A percentile compares a stretch with the other conserved stretches of the same genome.
These are phyloP conservation scores for Uria lomvia DNA, from an alignment of 2,113 vertebrate genomes.

Conservation along the genomic window DNA sequence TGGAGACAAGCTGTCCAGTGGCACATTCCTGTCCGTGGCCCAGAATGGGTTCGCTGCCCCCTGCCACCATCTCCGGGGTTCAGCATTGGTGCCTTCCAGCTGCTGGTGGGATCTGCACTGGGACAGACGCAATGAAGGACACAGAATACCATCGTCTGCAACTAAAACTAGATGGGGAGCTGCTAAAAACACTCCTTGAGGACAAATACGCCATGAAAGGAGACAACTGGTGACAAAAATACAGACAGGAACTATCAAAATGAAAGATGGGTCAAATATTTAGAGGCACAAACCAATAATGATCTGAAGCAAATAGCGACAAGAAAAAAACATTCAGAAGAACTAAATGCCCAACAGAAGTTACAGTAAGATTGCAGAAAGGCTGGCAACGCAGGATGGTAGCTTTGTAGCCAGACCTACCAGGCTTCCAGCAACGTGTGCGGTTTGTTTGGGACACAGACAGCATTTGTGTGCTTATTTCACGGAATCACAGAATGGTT, in stretches of 20 bases:
- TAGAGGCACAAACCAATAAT: not conserved
- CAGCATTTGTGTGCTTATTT: not conserved
- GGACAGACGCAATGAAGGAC: accelerated
- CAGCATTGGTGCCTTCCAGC: not conserved
- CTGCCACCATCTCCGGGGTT: not conserved
- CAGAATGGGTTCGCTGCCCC: accelerated
- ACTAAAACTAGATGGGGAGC: accelerated
- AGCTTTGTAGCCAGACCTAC: accelerated
- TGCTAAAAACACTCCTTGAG: not conserved
- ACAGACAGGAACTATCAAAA: not conserved
- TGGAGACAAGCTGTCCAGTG: not conserved
- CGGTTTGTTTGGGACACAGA: accelerated
- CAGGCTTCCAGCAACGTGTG: not conserved
- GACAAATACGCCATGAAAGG: not conserved
- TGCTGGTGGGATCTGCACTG: too few species aligned
- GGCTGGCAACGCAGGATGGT: accelerated
- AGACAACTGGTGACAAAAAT: not conserved
- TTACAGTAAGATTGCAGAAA: not conserved
- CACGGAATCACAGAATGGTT: not conserved
- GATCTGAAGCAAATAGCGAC: not conserved
- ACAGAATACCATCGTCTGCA: accelerated
- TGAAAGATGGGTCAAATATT: not conserved
- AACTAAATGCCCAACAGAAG: not conserved
- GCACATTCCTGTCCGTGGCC: accelerated
- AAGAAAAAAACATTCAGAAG: not conserved